A percentile compares a stretch with the other conserved stretches of the same genome.
phyloP scores from a whole-genome alignment of 1,140 invertebrate species.

The Lethrus apterus region DNA sequence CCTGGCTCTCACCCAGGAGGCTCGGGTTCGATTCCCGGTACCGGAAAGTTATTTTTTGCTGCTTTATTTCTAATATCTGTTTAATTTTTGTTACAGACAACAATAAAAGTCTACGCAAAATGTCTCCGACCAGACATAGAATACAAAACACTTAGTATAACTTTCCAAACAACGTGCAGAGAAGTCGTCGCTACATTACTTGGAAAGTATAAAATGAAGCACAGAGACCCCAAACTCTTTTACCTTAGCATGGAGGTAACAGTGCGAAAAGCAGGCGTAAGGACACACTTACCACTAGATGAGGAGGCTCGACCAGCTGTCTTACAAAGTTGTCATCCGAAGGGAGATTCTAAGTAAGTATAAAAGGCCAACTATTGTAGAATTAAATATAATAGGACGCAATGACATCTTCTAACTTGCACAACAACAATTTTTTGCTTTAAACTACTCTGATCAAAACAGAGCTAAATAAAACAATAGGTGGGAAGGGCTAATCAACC shows the following conservation, averaged over 20 bases:
- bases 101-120: constrained; percentile 83
- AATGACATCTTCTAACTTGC: too few species aligned
- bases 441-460: too few species aligned
- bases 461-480: too few species aligned
- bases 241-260: constrained; percentile 90
- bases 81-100: constrained; percentile 61
- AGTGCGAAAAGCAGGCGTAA: constrained; percentile 68
- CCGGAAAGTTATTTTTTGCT: constrained; percentile 12
- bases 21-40: constrained; percentile 23
- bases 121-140: constrained; percentile 85
- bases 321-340: constrained; percentile 83
- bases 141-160: constrained; percentile 85
- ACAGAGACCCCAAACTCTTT: constrained; percentile 85
- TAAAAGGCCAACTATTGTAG: too few species aligned
- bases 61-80: constrained; percentile 9
- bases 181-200: constrained; percentile 79
- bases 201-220: constrained; percentile 84
- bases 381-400: too few species aligned
- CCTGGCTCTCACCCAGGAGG: constrained; percentile 22
- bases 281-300: constrained; percentile 76
- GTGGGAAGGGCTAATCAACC: too few species aligned
- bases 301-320: constrained; percentile 82
- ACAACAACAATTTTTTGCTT: too few species aligned
- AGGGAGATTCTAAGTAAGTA: constrained; percentile 80
- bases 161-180: constrained; percentile 74